phyloP scores from a whole-genome alignment of 2,888 invertebrate species.

The Nephrotoma guestfalica region DNA sequence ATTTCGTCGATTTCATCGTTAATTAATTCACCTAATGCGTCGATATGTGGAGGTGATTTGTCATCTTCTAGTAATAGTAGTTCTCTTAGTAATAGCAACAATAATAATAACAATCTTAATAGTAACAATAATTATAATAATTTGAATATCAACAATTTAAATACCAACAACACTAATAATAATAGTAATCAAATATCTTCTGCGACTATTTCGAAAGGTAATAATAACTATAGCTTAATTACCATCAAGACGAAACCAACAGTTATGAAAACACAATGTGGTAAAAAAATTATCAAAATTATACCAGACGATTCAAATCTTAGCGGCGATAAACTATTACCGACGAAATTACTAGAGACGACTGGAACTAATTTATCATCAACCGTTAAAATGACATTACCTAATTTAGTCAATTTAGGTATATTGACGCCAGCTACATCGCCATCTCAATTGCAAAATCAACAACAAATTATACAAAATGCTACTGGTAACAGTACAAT shows the following conservation, averaged over 20 bases:
- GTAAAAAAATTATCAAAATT: conserved; percentile 1
- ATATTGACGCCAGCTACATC: conserved; percentile 38
- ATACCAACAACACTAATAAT: conserved; percentile 9
- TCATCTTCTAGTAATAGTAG: conserved; percentile 25
- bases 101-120: conserved; percentile 7
- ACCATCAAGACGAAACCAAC: neutral
- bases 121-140: conserved; percentile 7
- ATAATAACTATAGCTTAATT: conserved; percentile 1
- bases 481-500: conserved; percentile 15
- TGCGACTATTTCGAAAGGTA: conserved; percentile 1
- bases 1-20: conserved; percentile 32
- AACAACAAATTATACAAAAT: conserved; percentile 12
- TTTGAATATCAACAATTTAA: conserved; percentile 15
- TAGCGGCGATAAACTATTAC: neutral
- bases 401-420: conserved; percentile 33
- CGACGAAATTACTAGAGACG: neutral
- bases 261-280: neutral
- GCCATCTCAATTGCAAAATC: conserved; percentile 23
- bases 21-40: conserved; percentile 29
- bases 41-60: conserved; percentile 2
- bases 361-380: neutral
- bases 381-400: conserved; percentile 26
- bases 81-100: conserved; percentile 14
- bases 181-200: neutral
- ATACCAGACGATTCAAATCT: neutral